phyloP scores from a whole-genome alignment of 2,888 invertebrate species.

The Acanthosepion lycidas region DNA sequence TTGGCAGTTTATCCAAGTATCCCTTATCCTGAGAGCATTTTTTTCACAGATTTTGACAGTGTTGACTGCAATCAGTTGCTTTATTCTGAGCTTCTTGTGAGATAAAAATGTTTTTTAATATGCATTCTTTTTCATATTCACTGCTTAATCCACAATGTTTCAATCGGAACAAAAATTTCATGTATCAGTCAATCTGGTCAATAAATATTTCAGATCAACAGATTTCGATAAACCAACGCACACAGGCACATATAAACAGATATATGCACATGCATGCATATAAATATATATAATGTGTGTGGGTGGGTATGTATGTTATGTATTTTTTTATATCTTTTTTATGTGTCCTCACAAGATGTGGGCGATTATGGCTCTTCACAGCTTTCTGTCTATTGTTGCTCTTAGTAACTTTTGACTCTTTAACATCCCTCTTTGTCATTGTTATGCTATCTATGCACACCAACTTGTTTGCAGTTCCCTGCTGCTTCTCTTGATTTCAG shows the following conservation, averaged over 20 bases:
- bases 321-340: no score
- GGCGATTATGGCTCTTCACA: no score
- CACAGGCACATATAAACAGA: neutral
- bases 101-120: neutral
- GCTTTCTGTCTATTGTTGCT: no score
- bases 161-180: conserved; percentile 4
- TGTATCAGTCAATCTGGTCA: neutral
- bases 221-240: neutral
- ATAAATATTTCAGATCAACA: neutral
- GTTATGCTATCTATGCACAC: no score
- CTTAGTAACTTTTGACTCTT: no score
- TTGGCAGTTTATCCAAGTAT: no score
- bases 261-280: neutral
- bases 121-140: neutral
- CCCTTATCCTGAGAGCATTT: neutral
- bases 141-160: neutral
- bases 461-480: no score
- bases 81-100: neutral
- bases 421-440: no score
- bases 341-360: no score
- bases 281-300: no score
- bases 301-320: no score
- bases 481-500: no score
- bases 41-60: neutral
- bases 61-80: neutral